Conservation (phyloP, 53 echinoderm and acorn worm genomes). For the Henricia sp. region DNA sequence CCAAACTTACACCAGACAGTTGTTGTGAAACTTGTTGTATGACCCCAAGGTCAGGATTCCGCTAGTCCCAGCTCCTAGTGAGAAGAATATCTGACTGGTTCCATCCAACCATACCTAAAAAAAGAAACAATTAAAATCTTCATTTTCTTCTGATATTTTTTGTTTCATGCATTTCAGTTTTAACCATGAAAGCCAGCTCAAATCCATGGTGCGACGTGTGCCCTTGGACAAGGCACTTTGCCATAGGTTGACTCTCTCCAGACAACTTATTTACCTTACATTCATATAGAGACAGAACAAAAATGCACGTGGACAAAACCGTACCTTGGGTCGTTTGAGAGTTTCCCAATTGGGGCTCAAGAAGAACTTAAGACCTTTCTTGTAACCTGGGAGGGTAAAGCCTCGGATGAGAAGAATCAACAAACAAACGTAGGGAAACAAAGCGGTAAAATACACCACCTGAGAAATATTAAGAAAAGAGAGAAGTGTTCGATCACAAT, state of each 20-base stretch:
- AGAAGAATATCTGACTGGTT: slow-evolving; percentile 92
- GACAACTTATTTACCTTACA: too few species aligned
- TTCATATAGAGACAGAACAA: too few species aligned
- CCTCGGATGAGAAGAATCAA: slow-evolving; percentile 44
- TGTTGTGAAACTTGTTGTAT: slow-evolving; percentile 92
- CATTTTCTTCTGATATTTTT: too few species aligned
- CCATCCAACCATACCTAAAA: slow-evolving; percentile 92
- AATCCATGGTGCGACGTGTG: too few species aligned
- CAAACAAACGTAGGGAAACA: slow-evolving; percentile 53
- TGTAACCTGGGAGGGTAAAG: slow-evolving; percentile 41
- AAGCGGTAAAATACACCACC: slow-evolving; percentile 60
- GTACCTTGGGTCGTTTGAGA: slow-evolving; percentile 46
- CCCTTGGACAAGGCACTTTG: too few species aligned
- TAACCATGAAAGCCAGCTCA: too few species aligned
- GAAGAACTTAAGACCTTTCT: slow-evolving; percentile 41
- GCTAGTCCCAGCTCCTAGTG: slow-evolving; percentile 86
- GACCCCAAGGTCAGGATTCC: slow-evolving; percentile 86
- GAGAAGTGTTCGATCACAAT: too few species aligned
- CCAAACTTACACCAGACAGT: slow-evolving; percentile 83
- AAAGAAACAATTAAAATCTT: too few species aligned
- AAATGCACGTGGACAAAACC: too few species aligned
- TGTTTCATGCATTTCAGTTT: too few species aligned
- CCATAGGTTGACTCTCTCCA: too few species aligned
- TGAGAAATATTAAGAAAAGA: too few species aligned
- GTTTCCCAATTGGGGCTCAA: slow-evolving; percentile 54